phyloP scores from a whole-genome alignment of 1,140 invertebrate species.

The Caerostris darwini region DNA sequence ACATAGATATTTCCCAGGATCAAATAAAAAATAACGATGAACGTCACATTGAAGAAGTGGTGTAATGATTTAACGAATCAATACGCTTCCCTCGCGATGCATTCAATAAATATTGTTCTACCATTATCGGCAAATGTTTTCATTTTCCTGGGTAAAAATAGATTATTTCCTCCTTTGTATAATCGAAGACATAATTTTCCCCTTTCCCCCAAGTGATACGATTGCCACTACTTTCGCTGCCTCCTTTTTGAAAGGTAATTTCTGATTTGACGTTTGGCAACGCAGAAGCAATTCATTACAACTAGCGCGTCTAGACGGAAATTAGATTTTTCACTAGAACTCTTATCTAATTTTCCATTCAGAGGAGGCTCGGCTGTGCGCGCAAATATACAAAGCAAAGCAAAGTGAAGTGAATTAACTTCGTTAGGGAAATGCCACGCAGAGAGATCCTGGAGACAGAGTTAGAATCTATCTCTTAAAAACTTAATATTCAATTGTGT shows the following conservation, averaged over 20 bases:
- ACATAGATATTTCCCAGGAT: too few relatives aligned
- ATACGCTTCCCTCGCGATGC: neutral
- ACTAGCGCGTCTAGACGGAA: neutral
- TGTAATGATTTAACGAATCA: neutral
- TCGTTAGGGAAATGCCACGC: neutral
- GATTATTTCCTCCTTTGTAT: neutral
- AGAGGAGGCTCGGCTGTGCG: neutral
- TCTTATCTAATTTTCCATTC: neutral
- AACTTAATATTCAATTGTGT: conserved; percentile 29
- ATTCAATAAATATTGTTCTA: neutral
- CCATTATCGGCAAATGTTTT: neutral
- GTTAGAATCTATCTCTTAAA: neutral
- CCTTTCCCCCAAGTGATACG: neutral
- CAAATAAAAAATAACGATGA: too few relatives aligned
- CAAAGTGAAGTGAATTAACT: neutral
- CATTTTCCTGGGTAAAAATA: neutral
- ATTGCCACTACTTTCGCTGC: neutral
- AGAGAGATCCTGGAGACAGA: neutral
- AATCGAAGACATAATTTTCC: neutral
- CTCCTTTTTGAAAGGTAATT: neutral
- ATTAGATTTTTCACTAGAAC: conserved; percentile 6
- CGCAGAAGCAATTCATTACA: conserved; percentile 1
- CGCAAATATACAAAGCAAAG: neutral
- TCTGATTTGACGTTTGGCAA: conserved; percentile 38
- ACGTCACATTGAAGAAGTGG: too few relatives aligned